A percentile compares a stretch with the other conserved stretches of the same genome.
phyloP scores from a whole-genome alignment of 92 coral and sea anemone species.

The Epizoanthus illoricatus region DNA sequence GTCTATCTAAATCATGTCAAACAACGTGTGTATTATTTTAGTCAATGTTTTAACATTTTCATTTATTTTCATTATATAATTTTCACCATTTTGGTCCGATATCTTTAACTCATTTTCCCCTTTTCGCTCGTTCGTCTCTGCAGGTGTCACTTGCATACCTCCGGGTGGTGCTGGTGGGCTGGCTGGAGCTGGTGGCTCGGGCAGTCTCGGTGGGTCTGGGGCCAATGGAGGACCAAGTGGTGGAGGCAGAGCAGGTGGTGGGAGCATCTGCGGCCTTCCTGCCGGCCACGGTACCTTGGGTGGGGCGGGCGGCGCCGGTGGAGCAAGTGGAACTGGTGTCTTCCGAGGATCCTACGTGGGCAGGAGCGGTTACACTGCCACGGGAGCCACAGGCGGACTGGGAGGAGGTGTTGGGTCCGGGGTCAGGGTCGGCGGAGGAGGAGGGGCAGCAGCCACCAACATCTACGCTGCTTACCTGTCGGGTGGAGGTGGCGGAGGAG shows the following conservation, averaged over 20 bases:
- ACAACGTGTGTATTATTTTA: too few relatives aligned
- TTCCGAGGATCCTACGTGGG: not conserved
- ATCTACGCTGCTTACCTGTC: slow-evolving; percentile 20
- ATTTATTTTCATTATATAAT: too few relatives aligned
- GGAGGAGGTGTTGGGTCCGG: slow-evolving; percentile 6
- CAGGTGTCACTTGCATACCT: not conserved
- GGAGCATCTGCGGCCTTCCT: slow-evolving; percentile 5
- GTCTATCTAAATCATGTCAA: too few relatives aligned
- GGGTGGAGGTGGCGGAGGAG: slow-evolving; percentile 4
- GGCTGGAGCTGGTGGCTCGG: slow-evolving; percentile 22
- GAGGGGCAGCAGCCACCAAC: slow-evolving; percentile 12
- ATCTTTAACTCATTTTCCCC: too few relatives aligned
- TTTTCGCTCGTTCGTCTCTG: too few relatives aligned
- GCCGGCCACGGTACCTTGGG: slow-evolving; percentile 14
- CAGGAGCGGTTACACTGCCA: not conserved
- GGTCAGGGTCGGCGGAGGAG: slow-evolving; percentile 12
- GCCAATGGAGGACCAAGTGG: slow-evolving; percentile 5
- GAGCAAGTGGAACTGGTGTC: not conserved
- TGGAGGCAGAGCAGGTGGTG: not conserved
- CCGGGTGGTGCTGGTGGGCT: not conserved
- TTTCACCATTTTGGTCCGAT: too few relatives aligned
- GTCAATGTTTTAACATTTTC: too few relatives aligned
- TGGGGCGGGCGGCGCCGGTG: slow-evolving; percentile 19
- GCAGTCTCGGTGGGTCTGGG: not conserved
- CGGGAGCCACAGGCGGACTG: not conserved